A percentile compares a stretch with the other conserved stretches of the same genome.
These are phyloP conservation scores for Peromyscus californicus DNA, from an alignment of 2,113 vertebrate genomes.

Conservation along the genomic window DNA sequence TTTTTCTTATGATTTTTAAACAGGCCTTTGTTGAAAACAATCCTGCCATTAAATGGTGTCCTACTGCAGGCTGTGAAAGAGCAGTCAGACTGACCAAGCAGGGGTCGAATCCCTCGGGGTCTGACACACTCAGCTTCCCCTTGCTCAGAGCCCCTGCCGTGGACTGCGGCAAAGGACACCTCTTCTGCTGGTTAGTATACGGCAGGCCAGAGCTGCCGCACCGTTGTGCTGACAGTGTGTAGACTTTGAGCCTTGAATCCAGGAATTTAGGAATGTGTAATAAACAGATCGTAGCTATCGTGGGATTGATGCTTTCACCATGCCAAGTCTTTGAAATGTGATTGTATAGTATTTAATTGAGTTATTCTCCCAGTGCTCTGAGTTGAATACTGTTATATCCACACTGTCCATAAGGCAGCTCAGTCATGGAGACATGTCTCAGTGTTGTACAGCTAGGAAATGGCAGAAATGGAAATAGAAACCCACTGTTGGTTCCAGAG, in stretches of 20 bases:
- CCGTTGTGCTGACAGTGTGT: not conserved
- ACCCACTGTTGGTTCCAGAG: constrained; percentile 10
- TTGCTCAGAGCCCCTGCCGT: constrained; percentile 96
- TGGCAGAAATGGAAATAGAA: not conserved
- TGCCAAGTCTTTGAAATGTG: not conserved
- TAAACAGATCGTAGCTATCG: not conserved
- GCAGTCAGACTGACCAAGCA: constrained; percentile 95
- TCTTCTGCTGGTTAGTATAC: constrained; percentile 97
- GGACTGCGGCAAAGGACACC: constrained; percentile 98
- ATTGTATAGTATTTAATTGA: not conserved
- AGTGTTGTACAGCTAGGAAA: not conserved
- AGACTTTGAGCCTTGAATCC: constrained; percentile 11
- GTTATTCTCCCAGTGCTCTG: not conserved
- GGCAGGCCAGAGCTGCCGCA: not conserved
- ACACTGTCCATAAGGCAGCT: constrained; percentile 30
- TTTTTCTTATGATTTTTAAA: constrained; percentile 46
- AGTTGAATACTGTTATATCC: constrained; percentile 14
- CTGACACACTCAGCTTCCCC: constrained; percentile 94
- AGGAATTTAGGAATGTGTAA: constrained; percentile 15
- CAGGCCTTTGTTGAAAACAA: constrained; percentile 99
- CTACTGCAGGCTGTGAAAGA: constrained; percentile 96
- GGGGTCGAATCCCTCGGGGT: constrained; percentile 91
- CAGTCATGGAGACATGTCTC: not conserved
- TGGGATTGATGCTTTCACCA: constrained; percentile 10
- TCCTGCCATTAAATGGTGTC: constrained; percentile 98